Percentiles rank a stretch among this genome's conserved stretches.
These are phyloP conservation scores for Thomomys bottae DNA, from an alignment of 2,113 vertebrate species.

Conservation along the genomic window DNA sequence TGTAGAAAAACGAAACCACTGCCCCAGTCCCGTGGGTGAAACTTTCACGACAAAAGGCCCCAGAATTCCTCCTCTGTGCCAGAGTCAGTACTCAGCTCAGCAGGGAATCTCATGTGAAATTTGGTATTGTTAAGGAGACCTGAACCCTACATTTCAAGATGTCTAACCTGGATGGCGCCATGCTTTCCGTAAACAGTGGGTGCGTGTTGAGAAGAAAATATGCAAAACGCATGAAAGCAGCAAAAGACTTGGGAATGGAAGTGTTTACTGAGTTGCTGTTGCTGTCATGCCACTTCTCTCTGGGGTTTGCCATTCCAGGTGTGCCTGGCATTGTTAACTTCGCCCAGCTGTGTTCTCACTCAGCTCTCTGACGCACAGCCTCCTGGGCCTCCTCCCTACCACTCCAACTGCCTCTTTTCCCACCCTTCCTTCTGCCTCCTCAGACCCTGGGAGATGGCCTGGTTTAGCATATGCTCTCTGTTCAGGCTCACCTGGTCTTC, in stretches of 20 bases:
- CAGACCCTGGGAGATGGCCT: not conserved
- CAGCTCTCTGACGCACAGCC: accelerated
- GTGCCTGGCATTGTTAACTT: not conserved
- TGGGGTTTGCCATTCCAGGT: not conserved
- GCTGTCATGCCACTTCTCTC: too few species aligned
- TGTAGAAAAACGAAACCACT: not conserved
- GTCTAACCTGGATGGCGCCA: not conserved
- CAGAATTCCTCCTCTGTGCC: not conserved
- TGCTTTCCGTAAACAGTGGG: not conserved
- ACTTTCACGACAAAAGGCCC: not conserved
- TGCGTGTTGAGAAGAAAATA: not conserved
- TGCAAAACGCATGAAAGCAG: not conserved
- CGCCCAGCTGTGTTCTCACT: not conserved
- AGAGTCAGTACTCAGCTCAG: not conserved
- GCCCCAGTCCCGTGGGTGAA: not conserved
- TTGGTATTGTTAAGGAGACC: not conserved
- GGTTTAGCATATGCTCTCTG: not conserved
- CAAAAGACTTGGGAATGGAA: not conserved
- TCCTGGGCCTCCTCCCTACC: not conserved
- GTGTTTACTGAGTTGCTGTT: not conserved
- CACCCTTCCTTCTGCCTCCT: not conserved
- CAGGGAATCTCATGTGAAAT: not conserved
- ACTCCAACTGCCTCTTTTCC: not conserved
- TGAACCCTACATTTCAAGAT: not conserved
- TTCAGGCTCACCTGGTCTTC: not conserved